These are phyloP conservation scores for Hydractinia echinata DNA, from an alignment of 30 jellyfish, hydroid and myxozoan genomes.

Conservation along the genomic window DNA sequence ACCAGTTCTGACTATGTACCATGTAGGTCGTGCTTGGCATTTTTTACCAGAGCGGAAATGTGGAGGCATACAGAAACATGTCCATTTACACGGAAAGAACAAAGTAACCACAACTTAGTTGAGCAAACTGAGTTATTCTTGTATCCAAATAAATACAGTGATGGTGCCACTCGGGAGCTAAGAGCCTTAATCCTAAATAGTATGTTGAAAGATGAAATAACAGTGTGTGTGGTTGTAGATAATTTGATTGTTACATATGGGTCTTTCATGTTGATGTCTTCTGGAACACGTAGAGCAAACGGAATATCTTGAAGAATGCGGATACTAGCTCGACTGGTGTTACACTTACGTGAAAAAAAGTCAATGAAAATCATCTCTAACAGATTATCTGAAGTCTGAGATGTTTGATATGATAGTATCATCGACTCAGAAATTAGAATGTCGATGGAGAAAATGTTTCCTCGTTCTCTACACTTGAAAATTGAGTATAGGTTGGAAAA, in stretches of 20 bases:
- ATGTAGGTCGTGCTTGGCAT: slow-evolving; percentile 7
- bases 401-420: no score
- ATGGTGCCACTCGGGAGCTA: slow-evolving; percentile 6
- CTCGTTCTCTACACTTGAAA: slow-evolving; percentile 38
- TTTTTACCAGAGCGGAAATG: slow-evolving; percentile 3
- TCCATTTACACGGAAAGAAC: not conserved
- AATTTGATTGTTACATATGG: no score
- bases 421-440: no score
- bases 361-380: no score
- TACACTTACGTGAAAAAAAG: slow-evolving; percentile 16
- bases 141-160: slow-evolving; percentile 2
- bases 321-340: slow-evolving; percentile 40
- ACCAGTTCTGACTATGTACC: not conserved
- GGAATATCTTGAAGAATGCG: slow-evolving; percentile 35
- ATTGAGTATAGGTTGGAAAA: slow-evolving; percentile 26
- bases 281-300: not conserved
- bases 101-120: not conserved
- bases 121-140: not conserved
- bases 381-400: no score
- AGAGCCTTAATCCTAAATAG: no score
- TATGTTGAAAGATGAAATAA: no score
- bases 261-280: slow-evolving; percentile 13
- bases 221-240: no score
- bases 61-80: slow-evolving; percentile 10
- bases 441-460: no score